Evolutionary conservation across 2,113 vertebrate species (phyloP).

Genomic region (Anarhynchus alexandrinus): DNA sequence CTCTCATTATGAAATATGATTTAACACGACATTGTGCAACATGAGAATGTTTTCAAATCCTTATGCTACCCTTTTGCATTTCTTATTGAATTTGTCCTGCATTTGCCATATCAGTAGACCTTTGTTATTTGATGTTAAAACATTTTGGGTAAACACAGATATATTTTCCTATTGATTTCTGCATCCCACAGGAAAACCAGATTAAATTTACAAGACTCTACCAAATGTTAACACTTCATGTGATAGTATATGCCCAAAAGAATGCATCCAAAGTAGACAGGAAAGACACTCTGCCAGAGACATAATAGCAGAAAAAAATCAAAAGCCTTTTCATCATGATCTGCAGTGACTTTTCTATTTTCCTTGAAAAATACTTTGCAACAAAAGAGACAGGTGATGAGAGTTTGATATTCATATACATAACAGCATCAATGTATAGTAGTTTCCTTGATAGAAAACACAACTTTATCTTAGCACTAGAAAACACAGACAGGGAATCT

Average conservation of each 20-base stretch:
- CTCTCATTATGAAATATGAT: constrained; percentile 23
- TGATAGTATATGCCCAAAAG: not conserved
- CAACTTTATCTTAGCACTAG: not conserved
- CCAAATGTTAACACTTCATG: not conserved
- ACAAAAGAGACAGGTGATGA: not conserved
- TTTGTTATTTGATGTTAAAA: constrained; percentile 21
- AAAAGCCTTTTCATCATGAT: not conserved
- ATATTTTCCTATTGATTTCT: constrained; percentile 33
- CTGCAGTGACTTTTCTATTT: not conserved
- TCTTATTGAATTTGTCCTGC: constrained; percentile 31
- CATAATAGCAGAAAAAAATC: not conserved
- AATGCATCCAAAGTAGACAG: not conserved
- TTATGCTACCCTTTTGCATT: not conserved
- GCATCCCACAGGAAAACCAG: not conserved
- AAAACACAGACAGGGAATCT: not conserved
- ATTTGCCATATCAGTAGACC: constrained; percentile 2
- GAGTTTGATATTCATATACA: not conserved
- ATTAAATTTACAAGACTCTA: not conserved
- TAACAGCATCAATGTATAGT: not conserved
- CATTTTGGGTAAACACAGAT: not conserved
- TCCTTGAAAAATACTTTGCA: not conserved
- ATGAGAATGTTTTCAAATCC: not conserved
- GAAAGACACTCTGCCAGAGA: not conserved
- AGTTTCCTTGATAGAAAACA: not conserved
- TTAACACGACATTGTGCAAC: not conserved